Evolutionary conservation across 1,140 invertebrate species (phyloP), one percentile per base, ranked within the genome.

Genomic region (Drosophila kepulauana): DNA sequence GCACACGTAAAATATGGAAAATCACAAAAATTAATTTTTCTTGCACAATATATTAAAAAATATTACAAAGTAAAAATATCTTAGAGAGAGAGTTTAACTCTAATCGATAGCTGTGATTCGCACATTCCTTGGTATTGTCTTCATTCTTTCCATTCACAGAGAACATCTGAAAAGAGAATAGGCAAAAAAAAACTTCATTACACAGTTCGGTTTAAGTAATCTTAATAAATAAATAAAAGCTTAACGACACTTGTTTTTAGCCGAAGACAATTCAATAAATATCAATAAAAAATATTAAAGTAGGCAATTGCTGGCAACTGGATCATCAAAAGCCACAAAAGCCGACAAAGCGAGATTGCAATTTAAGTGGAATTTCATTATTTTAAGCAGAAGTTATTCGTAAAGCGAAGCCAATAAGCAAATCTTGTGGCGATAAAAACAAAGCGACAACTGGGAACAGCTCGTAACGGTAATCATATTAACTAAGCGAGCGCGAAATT

Each of bases 391-490:
- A 52, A 30, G 33, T 54, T 35, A 43, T 43, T 13, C 33, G 8
- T 45, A 11, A 43, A 71, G 52, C 51, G 56, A 20, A 62, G 68
- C 59, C 68, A 65, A 71, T 75, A 72, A 76, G 68, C 61, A 72
- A 75, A 76, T 65, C 52, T 20, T 8, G n/a, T 8, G 46, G 13
- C 45, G 61, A 45, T 35, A 58, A 58, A 69, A 59, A 58, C 45
- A 64, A 75, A 58, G 16, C 48, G 33, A 54, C 38, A 63, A 48
- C 16, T 46, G 20, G 11, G 4, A 54, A 45, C 51, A 38, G 43
- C 54, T 54, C 28, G 61, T 76, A 87, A 87, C 82, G 73, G 82
- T 88, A 88, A 88, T 88, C 68, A 75, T 72, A 87, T 82, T 82
- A 87, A 88, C 72, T 79, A 77, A 80, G 66, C 35, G 66, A 75